Conservation (phyloP, 2,888 invertebrate species). For the Philopedon plagiatum region DNA sequence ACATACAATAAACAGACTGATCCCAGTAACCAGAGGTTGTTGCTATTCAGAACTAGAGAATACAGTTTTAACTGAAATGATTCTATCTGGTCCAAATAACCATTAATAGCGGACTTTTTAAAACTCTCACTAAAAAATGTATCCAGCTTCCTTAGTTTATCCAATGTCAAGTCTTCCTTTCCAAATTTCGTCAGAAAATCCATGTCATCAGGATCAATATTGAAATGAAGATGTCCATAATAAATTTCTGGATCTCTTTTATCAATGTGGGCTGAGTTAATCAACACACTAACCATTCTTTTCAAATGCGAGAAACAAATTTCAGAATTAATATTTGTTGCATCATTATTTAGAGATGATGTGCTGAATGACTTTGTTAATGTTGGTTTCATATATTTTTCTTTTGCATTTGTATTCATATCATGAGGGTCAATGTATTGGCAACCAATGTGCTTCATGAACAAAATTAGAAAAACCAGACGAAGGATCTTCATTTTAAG, state of each 20-base stretch:
- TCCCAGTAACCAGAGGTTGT: constrained; percentile 47
- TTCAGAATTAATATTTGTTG: constrained; percentile 34
- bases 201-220: constrained; percentile 44
- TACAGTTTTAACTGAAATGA: constrained; percentile 46
- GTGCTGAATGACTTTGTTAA: constrained; percentile 15
- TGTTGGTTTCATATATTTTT: constrained; percentile 20
- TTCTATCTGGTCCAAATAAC: constrained; percentile 43
- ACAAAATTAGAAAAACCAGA: background rate
- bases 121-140: constrained; percentile 53
- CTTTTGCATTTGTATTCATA: constrained; percentile 52
- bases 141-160: constrained; percentile 54
- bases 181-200: constrained; percentile 52
- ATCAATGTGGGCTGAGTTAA: constrained; percentile 50
- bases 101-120: constrained; percentile 41
- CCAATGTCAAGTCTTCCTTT: constrained; percentile 35
- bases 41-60: constrained; percentile 41
- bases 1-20: constrained; percentile 44
- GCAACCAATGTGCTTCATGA: background rate
- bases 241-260: constrained; percentile 41
- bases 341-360: background rate
- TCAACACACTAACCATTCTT: constrained; percentile 50
- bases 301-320: constrained; percentile 49
- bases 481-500: background rate
- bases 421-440: constrained; percentile 56
- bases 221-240: constrained; percentile 50